A percentile compares a stretch with the other conserved stretches of the same genome.
These are phyloP conservation scores for Ceriagrion tenellum DNA, from an alignment of 2,888 invertebrate genomes.

Conservation along the genomic window DNA sequence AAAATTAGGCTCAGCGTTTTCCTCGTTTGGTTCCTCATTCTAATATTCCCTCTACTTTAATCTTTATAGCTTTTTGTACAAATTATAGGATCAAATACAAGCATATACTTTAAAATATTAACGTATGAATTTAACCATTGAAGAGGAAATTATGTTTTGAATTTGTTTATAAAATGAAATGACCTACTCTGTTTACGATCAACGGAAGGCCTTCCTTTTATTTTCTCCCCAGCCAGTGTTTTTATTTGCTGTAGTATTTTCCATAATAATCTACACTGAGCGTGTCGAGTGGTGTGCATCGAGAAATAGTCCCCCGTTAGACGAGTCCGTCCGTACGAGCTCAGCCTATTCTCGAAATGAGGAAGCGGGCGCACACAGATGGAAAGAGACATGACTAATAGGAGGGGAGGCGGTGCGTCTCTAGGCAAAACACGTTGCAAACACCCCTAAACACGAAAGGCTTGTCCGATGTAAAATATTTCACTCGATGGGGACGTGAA, in stretches of 20 bases:
- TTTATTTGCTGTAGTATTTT: neutral
- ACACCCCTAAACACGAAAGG: neutral
- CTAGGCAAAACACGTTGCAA: neutral
- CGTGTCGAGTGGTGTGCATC: neutral
- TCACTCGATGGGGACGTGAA: neutral
- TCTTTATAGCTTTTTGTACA: no score
- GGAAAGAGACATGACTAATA: neutral
- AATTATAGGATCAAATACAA: no score
- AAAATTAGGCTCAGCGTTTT: no score
- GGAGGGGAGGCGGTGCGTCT: neutral
- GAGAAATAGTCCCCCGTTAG: neutral
- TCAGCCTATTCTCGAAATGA: neutral
- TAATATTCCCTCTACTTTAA: no score
- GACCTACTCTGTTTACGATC: no score
- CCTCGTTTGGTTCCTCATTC: no score
- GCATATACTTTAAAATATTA: no score
- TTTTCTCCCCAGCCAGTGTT: no score
- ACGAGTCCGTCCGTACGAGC: neutral
- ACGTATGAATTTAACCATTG: no score
- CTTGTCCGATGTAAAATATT: slow-evolving; percentile 1
- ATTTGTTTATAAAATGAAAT: no score
- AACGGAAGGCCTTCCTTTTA: no score
- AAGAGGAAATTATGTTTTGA: no score
- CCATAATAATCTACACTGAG: neutral
- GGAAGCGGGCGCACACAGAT: neutral